Evolutionary conservation across 2,888 invertebrate species (phyloP).

Genomic region (Steinernema carpocapsae): DNA sequence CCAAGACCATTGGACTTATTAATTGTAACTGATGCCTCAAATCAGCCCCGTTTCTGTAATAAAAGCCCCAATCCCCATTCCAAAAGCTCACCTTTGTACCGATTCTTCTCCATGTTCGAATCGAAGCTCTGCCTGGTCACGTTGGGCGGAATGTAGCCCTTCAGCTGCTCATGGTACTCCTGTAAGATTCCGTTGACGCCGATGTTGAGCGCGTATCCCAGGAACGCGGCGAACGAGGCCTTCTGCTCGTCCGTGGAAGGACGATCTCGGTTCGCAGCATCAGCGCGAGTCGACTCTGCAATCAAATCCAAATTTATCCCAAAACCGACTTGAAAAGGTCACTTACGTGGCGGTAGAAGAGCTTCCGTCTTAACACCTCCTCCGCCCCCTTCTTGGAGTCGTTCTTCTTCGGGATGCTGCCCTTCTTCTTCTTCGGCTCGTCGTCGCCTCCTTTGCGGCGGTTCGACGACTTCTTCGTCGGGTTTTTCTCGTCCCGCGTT

Average conservation of each 20-base stretch:
- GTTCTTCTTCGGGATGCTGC: no score
- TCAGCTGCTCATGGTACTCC: constrained; percentile 14
- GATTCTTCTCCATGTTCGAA: constrained; percentile 29
- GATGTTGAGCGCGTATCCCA: constrained; percentile 1
- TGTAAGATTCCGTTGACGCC: constrained; percentile 23
- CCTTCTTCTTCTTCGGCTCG: no score
- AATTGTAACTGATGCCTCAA: no score
- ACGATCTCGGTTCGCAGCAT: constrained; percentile 12
- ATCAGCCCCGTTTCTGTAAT: no score
- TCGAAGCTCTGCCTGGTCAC: constrained; percentile 6
- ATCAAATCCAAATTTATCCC: background rate
- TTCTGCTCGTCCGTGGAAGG: background rate
- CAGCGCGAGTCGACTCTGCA: background rate
- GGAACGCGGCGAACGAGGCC: constrained; percentile 19
- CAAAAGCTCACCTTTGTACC: constrained; percentile 22
- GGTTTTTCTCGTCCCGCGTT: no score
- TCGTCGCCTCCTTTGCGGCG: no score
- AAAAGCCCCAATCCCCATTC: background rate
- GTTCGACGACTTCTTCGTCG: no score
- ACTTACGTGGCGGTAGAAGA: no score
- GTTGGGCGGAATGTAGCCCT: background rate
- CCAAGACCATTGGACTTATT: no score
- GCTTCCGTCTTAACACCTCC: no score
- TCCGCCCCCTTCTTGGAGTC: no score
- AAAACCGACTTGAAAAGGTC: background rate